These are phyloP conservation scores for Pandemis cinnamomeana DNA, from an alignment of 2,888 invertebrate genomes.

Conservation along the genomic window DNA sequence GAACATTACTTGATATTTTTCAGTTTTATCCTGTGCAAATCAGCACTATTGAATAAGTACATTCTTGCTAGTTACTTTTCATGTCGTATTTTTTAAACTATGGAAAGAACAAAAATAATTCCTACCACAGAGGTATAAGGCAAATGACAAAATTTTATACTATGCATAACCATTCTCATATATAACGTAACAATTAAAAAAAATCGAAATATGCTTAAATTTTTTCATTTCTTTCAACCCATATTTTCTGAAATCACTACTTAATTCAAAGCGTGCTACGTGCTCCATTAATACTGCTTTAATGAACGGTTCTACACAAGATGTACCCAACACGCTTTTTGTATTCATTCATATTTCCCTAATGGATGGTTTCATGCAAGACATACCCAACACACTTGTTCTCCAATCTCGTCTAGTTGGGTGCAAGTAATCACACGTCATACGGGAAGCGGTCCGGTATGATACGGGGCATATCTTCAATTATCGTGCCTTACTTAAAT, in stretches of 20 bases:
- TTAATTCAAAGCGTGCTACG: not conserved
- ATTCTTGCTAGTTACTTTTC: too few species aligned
- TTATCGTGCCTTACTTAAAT: constrained; percentile 84
- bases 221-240: not conserved
- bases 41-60: too few species aligned
- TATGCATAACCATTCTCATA: too few species aligned
- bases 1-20: too few species aligned
- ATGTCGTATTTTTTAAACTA: too few species aligned
- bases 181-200: too few species aligned
- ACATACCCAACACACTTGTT: constrained; percentile 27
- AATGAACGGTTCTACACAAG: not conserved
- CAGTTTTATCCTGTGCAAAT: too few species aligned
- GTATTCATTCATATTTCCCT: not conserved
- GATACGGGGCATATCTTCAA: constrained; percentile 80
- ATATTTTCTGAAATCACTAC: not conserved
- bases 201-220: not conserved
- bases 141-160: too few species aligned
- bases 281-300: not conserved
- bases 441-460: constrained; percentile 65
- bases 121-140: too few species aligned
- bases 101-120: too few species aligned
- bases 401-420: constrained; percentile 61
- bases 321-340: not conserved
- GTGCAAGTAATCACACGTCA: constrained; percentile 75
- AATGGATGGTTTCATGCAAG: constrained; percentile 9